These are phyloP conservation scores for Indicator indicator DNA, from an alignment of 2,113 vertebrate genomes.

Conservation along the genomic window DNA sequence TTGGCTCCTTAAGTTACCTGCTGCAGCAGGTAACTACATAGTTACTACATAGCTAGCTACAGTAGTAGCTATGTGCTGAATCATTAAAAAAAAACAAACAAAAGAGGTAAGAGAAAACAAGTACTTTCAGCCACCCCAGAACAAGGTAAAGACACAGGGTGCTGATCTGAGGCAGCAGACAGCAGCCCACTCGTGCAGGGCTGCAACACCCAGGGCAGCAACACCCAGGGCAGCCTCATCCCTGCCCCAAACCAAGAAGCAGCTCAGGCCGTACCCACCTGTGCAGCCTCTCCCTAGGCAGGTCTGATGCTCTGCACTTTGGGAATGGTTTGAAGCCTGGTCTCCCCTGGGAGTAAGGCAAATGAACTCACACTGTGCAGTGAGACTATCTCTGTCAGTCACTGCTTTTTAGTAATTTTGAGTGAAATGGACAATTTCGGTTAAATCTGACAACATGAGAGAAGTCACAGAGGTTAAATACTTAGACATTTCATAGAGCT, in stretches of 20 bases:
- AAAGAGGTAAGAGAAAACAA: not conserved
- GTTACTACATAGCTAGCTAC: too few relatives aligned
- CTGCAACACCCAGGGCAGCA: fast-evolving
- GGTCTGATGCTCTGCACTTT: not conserved
- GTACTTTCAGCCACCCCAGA: not conserved
- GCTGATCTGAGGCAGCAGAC: too few relatives aligned
- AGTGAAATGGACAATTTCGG: not conserved
- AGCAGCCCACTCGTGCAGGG: not conserved
- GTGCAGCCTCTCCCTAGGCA: not conserved
- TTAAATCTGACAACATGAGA: not conserved
- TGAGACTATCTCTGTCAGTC: not conserved
- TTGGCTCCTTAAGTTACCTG: not conserved
- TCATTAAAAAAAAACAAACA: not conserved
- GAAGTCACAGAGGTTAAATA: not conserved
- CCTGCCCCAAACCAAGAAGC: fast-evolving
- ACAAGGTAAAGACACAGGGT: not conserved
- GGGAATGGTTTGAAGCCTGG: not conserved
- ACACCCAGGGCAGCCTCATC: fast-evolving
- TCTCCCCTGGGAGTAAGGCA: not conserved
- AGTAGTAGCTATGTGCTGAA: not conserved
- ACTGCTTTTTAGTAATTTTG: not conserved
- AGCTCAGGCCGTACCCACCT: fast-evolving
- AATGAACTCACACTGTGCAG: fast-evolving
- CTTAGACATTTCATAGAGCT: not conserved
- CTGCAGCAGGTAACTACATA: too few relatives aligned